Evolutionary conservation across 2,113 vertebrate species (phyloP).

Genomic region (Nyctereutes procyonoides): DNA sequence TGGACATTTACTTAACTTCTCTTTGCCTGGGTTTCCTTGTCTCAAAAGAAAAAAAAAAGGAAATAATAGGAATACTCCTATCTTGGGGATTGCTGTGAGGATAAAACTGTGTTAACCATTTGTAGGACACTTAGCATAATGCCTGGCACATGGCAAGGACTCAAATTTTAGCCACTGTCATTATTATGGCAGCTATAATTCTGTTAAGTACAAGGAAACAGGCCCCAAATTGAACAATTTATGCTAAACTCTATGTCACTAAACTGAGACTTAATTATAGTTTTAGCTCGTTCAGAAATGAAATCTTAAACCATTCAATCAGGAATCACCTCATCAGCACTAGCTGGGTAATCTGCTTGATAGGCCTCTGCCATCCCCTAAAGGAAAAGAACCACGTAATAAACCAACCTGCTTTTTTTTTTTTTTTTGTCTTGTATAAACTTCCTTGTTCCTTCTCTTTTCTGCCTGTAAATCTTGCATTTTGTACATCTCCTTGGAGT

Average conservation of each 20-base stretch:
- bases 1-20: background rate
- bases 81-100: background rate
- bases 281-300: background rate
- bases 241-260: background rate
- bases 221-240: background rate
- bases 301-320: background rate
- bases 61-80: background rate
- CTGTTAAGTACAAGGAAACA: background rate
- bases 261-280: background rate
- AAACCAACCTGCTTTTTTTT: background rate
- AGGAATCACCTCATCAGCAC: background rate
- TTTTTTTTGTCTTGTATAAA: background rate
- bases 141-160: background rate
- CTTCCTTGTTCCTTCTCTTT: background rate
- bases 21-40: background rate
- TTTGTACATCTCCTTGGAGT: background rate
- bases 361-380: no score
- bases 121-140: background rate
- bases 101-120: conserved; percentile 14
- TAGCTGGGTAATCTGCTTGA: background rate
- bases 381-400: background rate
- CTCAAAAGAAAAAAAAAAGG: background rate
- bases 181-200: background rate
- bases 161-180: background rate
- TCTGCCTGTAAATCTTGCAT: background rate